Percentiles rank a stretch among this genome's conserved stretches.
Evolutionary conservation across 2,888 invertebrate genomes (phyloP).

Genomic region (Didymodactylos carnosus): DNA sequence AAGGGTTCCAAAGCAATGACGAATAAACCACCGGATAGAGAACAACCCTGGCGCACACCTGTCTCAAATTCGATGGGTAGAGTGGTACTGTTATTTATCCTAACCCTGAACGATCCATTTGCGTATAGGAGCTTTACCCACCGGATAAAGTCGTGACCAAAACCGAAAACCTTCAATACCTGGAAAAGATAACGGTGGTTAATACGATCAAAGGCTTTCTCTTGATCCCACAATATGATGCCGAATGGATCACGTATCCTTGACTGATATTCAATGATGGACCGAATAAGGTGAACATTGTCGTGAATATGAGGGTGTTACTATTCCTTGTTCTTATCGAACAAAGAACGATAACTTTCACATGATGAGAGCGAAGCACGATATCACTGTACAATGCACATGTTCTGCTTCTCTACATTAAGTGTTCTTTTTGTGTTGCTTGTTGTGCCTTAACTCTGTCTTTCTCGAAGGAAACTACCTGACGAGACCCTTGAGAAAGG

Average conservation of each 20-base stretch:
- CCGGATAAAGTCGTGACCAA: slow-evolving; percentile 16
- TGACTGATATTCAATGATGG: neutral
- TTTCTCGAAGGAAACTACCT: too few species aligned
- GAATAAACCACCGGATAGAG: slow-evolving; percentile 1
- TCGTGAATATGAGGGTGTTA: too few species aligned
- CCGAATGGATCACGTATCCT: too few species aligned
- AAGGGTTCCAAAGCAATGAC: too few species aligned
- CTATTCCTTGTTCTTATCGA: too few species aligned
- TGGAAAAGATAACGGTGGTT: slow-evolving; percentile 17
- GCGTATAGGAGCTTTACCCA: slow-evolving; percentile 18
- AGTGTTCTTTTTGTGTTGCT: too few species aligned
- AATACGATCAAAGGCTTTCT: slow-evolving; percentile 19
- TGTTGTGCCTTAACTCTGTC: too few species aligned
- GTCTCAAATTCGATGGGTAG: slow-evolving; percentile 1
- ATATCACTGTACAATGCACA: too few species aligned
- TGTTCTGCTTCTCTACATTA: too few species aligned
- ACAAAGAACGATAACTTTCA: too few species aligned
- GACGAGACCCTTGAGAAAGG: too few species aligned
- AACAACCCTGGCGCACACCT: neutral
- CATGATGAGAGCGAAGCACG: too few species aligned
- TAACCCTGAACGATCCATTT: neutral
- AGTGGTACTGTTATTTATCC: slow-evolving; percentile 3
- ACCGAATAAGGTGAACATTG: neutral
- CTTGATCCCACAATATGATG: slow-evolving; percentile 19
- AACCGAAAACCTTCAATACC: slow-evolving; percentile 16